Percentiles rank a stretch among this genome's conserved stretches.
Conservation (phyloP, 2,797 vertebrate genomes). For the Chelon labrosus region DNA sequence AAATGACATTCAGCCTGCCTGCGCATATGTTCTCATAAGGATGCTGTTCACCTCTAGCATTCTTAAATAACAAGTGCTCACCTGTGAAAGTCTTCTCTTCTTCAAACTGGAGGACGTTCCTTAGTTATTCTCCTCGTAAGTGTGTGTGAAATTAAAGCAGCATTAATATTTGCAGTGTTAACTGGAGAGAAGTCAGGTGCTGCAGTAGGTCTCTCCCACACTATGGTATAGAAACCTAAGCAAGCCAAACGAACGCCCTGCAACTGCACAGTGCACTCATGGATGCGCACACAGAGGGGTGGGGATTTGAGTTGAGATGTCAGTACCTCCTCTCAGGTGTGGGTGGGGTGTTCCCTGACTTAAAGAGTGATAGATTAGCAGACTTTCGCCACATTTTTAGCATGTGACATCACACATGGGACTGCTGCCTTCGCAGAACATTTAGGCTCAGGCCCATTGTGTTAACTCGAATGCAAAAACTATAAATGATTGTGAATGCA, state of each 20-base stretch:
- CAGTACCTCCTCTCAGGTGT: constrained; percentile 55
- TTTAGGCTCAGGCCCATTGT: not conserved
- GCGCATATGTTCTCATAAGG: too few relatives aligned
- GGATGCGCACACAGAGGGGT: constrained; percentile 30
- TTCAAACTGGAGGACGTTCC: constrained; percentile 21
- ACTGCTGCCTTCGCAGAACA: constrained; percentile 17
- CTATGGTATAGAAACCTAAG: constrained; percentile 37
- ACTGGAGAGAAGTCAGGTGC: constrained; percentile 22
- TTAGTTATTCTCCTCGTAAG: constrained; percentile 15
- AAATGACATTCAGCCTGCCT: not conserved
- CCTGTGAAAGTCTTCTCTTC: constrained; percentile 59
- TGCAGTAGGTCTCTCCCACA: constrained; percentile 37
- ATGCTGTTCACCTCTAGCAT: constrained; percentile 1
- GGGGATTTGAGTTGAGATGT: constrained; percentile 67
- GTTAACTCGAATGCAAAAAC: not conserved
- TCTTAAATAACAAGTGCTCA: constrained; percentile 51
- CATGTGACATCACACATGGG: constrained; percentile 49
- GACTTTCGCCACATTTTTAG: constrained; percentile 56
- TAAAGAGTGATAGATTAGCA: constrained; percentile 68
- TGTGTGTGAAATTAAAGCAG: constrained; percentile 18
- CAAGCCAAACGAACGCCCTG: constrained; percentile 36
- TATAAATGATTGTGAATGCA: not conserved
- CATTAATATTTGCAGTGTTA: constrained; percentile 9
- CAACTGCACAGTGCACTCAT: constrained; percentile 42
- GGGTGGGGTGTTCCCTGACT: constrained; percentile 54